Conservation (phyloP, 2,113 vertebrate genomes). For the Melanotaenia duboulayi region DNA sequence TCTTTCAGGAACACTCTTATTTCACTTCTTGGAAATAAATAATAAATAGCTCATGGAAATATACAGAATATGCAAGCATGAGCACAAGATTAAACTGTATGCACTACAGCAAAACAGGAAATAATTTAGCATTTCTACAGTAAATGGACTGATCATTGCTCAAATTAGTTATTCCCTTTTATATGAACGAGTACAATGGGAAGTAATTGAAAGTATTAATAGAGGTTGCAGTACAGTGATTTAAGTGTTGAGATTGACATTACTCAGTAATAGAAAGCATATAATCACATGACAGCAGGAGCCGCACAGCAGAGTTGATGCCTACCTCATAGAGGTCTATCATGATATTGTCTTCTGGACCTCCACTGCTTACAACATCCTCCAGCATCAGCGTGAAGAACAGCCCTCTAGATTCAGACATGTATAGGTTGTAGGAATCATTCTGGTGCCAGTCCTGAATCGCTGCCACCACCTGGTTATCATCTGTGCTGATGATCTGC, state of each 20-base stretch:
- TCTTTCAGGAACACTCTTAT: too few species aligned
- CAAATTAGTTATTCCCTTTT: too few species aligned
- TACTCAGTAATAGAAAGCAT: constrained; percentile 17
- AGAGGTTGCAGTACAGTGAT: neutral
- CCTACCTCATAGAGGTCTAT: constrained; percentile 97
- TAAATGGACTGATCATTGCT: neutral
- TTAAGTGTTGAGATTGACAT: neutral
- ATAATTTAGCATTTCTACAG: neutral
- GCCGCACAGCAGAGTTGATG: neutral
- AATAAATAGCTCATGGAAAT: too few species aligned
- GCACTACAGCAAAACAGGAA: too few species aligned
- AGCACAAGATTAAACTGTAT: too few species aligned
- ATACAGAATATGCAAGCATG: too few species aligned
- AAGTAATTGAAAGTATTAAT: neutral
- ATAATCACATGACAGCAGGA: constrained; percentile 14
- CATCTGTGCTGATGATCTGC: constrained; percentile 96
- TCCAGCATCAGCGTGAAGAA: constrained; percentile 94
- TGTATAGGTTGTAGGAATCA: constrained; percentile 92
- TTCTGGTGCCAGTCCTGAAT: constrained; percentile 97
- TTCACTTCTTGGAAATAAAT: too few species aligned
- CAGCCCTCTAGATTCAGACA: constrained; percentile 90
- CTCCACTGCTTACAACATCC: constrained; percentile 91
- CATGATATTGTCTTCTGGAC: constrained; percentile 94
- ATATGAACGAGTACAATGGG: neutral
- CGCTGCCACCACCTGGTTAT: constrained; percentile 93